These are phyloP conservation scores for Romanogobio albipinnatus DNA, from an alignment of 2,113 vertebrate genomes.

Conservation along the genomic window DNA sequence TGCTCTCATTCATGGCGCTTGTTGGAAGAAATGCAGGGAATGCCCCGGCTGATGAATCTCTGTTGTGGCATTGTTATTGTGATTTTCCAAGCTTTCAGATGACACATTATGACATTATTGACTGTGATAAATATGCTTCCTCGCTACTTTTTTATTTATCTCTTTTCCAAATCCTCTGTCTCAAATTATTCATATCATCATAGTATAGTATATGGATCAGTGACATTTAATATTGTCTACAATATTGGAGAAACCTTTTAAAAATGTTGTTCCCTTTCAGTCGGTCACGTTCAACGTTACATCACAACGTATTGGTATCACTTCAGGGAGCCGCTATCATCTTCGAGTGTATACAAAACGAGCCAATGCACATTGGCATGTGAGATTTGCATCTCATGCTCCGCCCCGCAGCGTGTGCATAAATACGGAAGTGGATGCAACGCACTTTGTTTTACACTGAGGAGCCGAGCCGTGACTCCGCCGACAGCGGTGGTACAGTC, in stretches of 20 bases:
- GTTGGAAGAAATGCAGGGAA: constrained; percentile 48
- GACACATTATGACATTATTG: constrained; percentile 53
- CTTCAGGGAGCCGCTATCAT: too few relatives aligned
- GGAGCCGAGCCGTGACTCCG: too few relatives aligned
- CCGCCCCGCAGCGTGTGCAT: too few relatives aligned
- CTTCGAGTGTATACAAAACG: too few relatives aligned
- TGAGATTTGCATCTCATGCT: too few relatives aligned
- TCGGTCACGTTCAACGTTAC: too few relatives aligned
- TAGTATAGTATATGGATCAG: not conserved
- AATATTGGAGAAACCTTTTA: not conserved
- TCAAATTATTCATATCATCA: constrained; percentile 53
- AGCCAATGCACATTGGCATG: too few relatives aligned
- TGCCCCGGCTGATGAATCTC: constrained; percentile 49
- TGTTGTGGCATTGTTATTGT: constrained; percentile 49
- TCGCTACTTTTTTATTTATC: constrained; percentile 50
- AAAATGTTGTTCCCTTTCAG: too few relatives aligned
- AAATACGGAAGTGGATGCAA: too few relatives aligned
- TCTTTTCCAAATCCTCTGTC: constrained; percentile 62
- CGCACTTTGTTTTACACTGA: too few relatives aligned
- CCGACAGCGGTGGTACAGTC: too few relatives aligned
- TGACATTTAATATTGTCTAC: not conserved
- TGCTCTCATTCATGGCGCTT: constrained; percentile 44
- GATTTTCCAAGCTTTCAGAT: constrained; percentile 52
- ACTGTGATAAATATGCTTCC: constrained; percentile 20
- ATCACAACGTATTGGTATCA: too few relatives aligned